Percentiles rank a stretch among this genome's conserved stretches.
These are phyloP conservation scores for Seriola dumerili DNA, from an alignment of 2,113 vertebrate species.

Conservation along the genomic window DNA sequence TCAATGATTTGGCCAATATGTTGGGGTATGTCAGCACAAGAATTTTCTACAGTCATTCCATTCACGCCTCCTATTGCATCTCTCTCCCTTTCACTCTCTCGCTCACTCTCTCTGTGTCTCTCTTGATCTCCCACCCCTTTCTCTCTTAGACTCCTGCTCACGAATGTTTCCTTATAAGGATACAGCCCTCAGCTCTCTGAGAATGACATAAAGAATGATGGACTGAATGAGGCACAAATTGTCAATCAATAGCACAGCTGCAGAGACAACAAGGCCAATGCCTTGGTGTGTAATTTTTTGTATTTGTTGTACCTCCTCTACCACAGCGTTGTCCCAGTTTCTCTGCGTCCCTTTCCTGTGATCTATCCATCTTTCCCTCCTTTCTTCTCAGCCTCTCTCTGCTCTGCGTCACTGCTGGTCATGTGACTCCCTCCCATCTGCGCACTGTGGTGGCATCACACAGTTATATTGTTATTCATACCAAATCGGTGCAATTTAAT, in stretches of 20 bases:
- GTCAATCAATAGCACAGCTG: slow-evolving; percentile 24
- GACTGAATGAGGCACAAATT: slow-evolving; percentile 47
- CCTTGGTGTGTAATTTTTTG: slow-evolving; percentile 8
- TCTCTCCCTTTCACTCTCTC: slow-evolving; percentile 26
- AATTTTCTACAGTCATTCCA: slow-evolving; percentile 54
- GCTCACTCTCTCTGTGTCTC: slow-evolving; percentile 15
- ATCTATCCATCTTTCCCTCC: slow-evolving; percentile 69
- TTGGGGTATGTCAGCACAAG: slow-evolving; percentile 34
- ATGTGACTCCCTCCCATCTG: slow-evolving; percentile 74
- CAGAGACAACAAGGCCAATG: slow-evolving; percentile 11
- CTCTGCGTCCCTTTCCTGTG: slow-evolving; percentile 43
- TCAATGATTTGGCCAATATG: slow-evolving; percentile 42
- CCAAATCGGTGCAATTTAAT: slow-evolving; percentile 33
- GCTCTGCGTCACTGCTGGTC: slow-evolving; percentile 72
- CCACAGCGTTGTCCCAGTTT: slow-evolving; percentile 53
- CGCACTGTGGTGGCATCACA: slow-evolving; percentile 58
- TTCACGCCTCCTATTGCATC: slow-evolving; percentile 51
- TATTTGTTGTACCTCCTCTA: slow-evolving; percentile 36
- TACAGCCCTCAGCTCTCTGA: slow-evolving; percentile 63
- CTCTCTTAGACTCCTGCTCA: slow-evolving; percentile 57
- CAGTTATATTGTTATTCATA: slow-evolving; percentile 51
- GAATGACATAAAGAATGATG: slow-evolving; percentile 56
- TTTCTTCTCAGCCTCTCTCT: slow-evolving; percentile 67
- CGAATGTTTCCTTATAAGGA: slow-evolving; percentile 81
- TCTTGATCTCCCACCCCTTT: slow-evolving; percentile 53